Evolutionary conservation across 2,888 invertebrate species (phyloP), one percentile per base, ranked within the genome.

Genomic region (Globia sparganii): DNA sequence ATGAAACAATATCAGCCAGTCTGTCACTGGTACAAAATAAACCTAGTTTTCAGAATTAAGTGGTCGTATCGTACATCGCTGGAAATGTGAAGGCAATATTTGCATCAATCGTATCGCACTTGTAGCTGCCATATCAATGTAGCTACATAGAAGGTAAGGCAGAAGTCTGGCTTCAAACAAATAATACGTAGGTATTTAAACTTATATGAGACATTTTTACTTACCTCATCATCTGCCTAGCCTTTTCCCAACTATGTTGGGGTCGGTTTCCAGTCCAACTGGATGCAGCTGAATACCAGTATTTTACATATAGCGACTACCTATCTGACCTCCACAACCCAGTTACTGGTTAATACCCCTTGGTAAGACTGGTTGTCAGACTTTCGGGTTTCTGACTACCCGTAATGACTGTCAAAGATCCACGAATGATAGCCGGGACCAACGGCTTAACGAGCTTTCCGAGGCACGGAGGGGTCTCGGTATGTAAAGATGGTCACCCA

Each of bases 101-200:
- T 75, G 58, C 83, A 85, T 85, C 69, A 84, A 81, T 81, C 85
- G 66, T 31, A 85, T 80, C 69, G 49, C 85, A 73, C 72, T 81
- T 80, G 34, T 46, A 78, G 25, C 84, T 78, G 80, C 68, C 68
- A 79, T 58, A 68, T 78, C 53, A 78, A 69, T 34, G 18, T 37
- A 46, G 1, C 4, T 21, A 5, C 53, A 11, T 53, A 11, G 46
- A 15, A 58, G n/a, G 2, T 1, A 40, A 64, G 0, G 2, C 81
- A 85, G 73, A 85, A 81, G 81, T 64, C 2, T 25, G 25, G 9
- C 28, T 77, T 21, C 3, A n/a, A 18, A 31, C 15, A 28, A 28
- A 58, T 15, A 15, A 5, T 56, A 56, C 56, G 15, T 56, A 56
- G n/a, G 15, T 28, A 28, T 59, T 18, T 31, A 61, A 61, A 59